Conservation (phyloP, 2,888 invertebrate species). For the Gari tellinella region DNA sequence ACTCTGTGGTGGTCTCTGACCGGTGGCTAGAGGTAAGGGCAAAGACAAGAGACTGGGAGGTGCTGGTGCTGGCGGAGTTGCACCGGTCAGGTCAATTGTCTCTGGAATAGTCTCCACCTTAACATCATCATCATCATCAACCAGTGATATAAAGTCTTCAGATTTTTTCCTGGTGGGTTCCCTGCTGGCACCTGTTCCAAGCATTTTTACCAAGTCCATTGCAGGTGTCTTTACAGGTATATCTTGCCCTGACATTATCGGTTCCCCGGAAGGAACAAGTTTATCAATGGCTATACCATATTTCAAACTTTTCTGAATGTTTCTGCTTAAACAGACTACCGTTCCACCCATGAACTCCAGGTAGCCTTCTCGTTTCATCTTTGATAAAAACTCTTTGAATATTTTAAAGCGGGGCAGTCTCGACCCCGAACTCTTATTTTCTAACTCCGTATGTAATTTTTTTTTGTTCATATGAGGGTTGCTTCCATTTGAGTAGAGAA, state of each 20-base stretch:
- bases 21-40: neutral
- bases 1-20: neutral
- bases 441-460: too few relatives aligned
- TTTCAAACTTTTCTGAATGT: too few relatives aligned
- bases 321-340: too few relatives aligned
- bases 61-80: neutral
- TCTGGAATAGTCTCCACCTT: constrained; percentile 1
- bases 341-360: too few relatives aligned
- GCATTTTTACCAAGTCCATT: too few relatives aligned
- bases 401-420: too few relatives aligned
- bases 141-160: constrained; percentile 21
- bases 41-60: neutral
- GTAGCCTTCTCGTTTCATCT: too few relatives aligned
- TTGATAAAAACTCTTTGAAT: too few relatives aligned
- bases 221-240: too few relatives aligned
- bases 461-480: too few relatives aligned
- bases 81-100: constrained; percentile 40
- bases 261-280: neutral
- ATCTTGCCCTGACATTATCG: neutral
- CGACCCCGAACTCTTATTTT: too few relatives aligned
- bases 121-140: constrained; percentile 16
- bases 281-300: too few relatives aligned
- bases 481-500: neutral
- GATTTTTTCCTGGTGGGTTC: neutral
- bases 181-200: neutral